Base-by-base conservation (phyloP, 2,113 vertebrate genomes). In the Rhipidura dahli region DNA sequence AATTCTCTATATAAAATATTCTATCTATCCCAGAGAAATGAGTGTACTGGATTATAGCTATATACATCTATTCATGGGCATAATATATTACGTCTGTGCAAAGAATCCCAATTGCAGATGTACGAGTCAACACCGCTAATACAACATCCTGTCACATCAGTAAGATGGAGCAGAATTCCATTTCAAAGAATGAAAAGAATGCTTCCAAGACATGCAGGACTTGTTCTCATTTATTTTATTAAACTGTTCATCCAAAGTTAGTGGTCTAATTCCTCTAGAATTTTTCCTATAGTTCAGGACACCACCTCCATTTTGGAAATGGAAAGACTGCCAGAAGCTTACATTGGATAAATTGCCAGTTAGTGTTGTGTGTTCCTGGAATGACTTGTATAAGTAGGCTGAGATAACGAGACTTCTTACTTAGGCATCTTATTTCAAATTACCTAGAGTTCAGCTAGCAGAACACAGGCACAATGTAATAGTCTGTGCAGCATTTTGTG, bases 291-390 rank as follows among this genome's bases (percentile, higher is more conserved):
- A 33, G 12, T 14, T 53, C 39, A 76, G n/a, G 12, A 6, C 6
- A 63, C 2, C n/a, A 40, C 4, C 3, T 57, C 31, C 22, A 15
- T 47, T 72, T 83, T 19, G 22, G 33, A 51, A 92, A 39, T 13
- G 13, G 20, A 70, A 80, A 42, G 21, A 57, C 21, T 3, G 13
- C 23, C 15, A 57, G 22, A 82, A 44, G 6, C 42, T 80, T 44
- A 21, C 0, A 0, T 3, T 47, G n/a, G 3, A 30, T n/a, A 11
- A 83, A 50, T n/a, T 75, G 3, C 27, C 50, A 45, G 28, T 19
- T 60, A 42, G 13, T 65, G 16, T 69, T 89, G 27, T 75, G 19
- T 78, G 44, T 66, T 71, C 51, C 37, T 66, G n/a, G 26, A 49
- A n/a, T 27, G 13, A 37, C 51, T 75, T 70, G 17, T 14, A 37